Percentiles rank a stretch among this genome's conserved stretches.
These are phyloP conservation scores for Stenopsyche tienmushanensis DNA, from an alignment of 1,140 invertebrate genomes.

Conservation along the genomic window DNA sequence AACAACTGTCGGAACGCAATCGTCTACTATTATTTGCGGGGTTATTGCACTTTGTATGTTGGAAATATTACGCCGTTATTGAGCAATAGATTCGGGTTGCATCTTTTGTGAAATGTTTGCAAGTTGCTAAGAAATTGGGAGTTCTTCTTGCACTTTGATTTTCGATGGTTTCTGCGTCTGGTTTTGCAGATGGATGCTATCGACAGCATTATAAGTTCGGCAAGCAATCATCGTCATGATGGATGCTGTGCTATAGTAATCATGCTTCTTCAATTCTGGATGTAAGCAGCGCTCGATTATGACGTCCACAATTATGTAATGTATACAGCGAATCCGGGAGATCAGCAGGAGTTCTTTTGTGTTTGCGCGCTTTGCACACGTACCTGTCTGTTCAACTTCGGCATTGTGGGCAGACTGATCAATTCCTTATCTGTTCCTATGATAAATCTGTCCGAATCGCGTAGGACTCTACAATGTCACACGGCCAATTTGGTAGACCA, in stretches of 20 bases:
- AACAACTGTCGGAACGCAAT: too few relatives aligned
- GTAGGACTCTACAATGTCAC: background rate
- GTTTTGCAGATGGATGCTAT: background rate
- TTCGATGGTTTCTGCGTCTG: background rate
- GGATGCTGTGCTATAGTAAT: too few relatives aligned
- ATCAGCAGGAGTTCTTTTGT: too few relatives aligned
- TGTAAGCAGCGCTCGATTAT: background rate
- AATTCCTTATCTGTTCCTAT: background rate
- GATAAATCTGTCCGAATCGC: background rate
- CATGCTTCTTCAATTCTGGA: too few relatives aligned
- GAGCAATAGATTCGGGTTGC: too few relatives aligned
- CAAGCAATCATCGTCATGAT: background rate
- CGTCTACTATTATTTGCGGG: too few relatives aligned
- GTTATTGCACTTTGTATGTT: too few relatives aligned
- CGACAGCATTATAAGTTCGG: background rate
- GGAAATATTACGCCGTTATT: too few relatives aligned
- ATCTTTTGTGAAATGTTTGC: too few relatives aligned
- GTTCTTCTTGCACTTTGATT: too few relatives aligned
- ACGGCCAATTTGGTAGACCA: background rate
- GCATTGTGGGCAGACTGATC: background rate
- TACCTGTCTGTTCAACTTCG: background rate
- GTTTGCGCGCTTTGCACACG: background rate
- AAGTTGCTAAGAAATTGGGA: too few relatives aligned
- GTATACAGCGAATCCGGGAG: background rate
- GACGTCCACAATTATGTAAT: background rate